phyloP scores from a whole-genome alignment of 2,113 vertebrate species.

The Eptesicus fuscus region DNA sequence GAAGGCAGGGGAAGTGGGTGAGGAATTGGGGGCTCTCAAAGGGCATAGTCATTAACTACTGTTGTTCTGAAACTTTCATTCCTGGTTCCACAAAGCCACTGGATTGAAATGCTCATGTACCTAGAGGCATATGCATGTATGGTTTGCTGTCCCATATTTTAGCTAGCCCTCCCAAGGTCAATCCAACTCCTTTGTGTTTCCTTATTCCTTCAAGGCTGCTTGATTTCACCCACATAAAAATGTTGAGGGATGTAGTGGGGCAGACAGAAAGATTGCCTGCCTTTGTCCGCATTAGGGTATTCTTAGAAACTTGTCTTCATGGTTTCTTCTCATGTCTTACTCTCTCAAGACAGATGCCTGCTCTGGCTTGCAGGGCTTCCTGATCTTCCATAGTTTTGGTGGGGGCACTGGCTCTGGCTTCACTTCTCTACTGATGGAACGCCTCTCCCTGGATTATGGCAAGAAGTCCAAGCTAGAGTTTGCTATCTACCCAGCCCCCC shows the following conservation, averaged over 20 bases:
- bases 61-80: neutral
- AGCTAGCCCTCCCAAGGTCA: neutral
- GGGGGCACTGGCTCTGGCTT: conserved; percentile 87
- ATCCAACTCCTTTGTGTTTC: neutral
- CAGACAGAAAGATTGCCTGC: neutral
- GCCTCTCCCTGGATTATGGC: conserved; percentile 92
- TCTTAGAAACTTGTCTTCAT: neutral
- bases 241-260: neutral
- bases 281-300: neutral
- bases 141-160: neutral
- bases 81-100: neutral
- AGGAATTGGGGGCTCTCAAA: neutral
- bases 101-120: neutral
- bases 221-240: neutral
- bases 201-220: neutral
- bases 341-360: conserved; percentile 83
- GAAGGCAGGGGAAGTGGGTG: neutral
- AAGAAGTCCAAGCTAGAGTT: conserved; percentile 96
- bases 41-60: neutral
- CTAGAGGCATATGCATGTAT: neutral
- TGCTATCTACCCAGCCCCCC: conserved; percentile 92
- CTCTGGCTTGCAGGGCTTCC: conserved; percentile 86
- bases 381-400: conserved; percentile 89
- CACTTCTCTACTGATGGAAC: conserved; percentile 93
- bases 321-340: neutral